A percentile compares a stretch with the other conserved stretches of the same genome.
Conservation (phyloP, 2,113 vertebrate genomes). For the Halcyon senegalensis region DNA sequence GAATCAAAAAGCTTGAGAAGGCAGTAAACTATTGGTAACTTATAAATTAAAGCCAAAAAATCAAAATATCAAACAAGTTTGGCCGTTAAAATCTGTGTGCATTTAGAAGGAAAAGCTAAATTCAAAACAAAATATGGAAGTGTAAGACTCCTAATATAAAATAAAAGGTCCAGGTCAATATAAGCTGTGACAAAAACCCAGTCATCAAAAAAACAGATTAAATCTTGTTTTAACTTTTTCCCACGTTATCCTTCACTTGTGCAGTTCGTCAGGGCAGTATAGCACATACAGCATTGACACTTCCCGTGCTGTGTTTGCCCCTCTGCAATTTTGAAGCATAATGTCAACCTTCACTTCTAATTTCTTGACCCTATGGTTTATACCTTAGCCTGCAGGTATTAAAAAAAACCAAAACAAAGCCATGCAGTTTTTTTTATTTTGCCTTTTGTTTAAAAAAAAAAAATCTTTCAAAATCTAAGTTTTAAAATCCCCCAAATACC, state of each 20-base stretch:
- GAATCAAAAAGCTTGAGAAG: conserved; percentile 80
- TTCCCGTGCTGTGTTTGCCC: neutral
- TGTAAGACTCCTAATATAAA: neutral
- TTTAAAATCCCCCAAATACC: conserved; percentile 51
- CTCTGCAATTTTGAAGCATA: conserved; percentile 16
- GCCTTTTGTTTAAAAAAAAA: neutral
- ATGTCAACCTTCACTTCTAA: conserved; percentile 28
- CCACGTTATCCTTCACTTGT: neutral
- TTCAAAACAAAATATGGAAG: neutral
- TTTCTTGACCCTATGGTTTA: conserved; percentile 26
- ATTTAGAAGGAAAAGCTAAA: neutral
- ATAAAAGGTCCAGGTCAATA: neutral
- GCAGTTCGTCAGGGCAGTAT: neutral
- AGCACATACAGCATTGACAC: neutral
- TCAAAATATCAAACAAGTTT: conserved; percentile 45
- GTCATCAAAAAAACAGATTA: neutral
- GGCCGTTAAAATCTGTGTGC: conserved; percentile 9
- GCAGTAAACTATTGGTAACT: conserved; percentile 77
- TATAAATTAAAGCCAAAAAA: conserved; percentile 74
- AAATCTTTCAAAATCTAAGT: neutral
- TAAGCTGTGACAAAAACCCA: neutral
- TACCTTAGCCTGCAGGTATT: neutral
- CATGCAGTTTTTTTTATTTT: neutral
- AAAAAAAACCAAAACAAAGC: neutral
- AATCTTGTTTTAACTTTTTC: neutral